Base-by-base conservation (phyloP, 2,113 vertebrate species). In the Pseudopodoces humilis region DNA sequence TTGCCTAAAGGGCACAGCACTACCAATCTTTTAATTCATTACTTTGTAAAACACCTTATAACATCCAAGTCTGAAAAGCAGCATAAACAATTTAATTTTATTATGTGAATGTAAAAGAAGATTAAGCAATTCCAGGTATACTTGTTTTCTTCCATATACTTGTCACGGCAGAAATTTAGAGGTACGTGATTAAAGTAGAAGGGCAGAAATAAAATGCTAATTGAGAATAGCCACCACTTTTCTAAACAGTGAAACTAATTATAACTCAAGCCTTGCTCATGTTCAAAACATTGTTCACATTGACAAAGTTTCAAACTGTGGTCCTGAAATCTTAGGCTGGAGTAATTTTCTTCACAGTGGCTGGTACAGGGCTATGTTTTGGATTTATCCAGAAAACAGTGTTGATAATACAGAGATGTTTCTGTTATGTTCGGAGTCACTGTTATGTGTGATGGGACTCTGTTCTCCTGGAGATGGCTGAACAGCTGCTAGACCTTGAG, bases 11-110 rank as follows among this genome's bases (percentile, higher is more conserved):
- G 88, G 69, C 77, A 88, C 46, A 68, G 30, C 21, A 84, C 19
- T 79, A 59, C 25, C 14, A 65, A 37, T 44, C 39, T 76, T 88
- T 93, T 93, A 92, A 92, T 88, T 94, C 35, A 77, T 65, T 93
- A 65, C 55, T 86, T 84, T 76, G 37, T 89, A 90, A 92, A 95
- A 78, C 20, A 60, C 65, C 47, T 94, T 56, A 41, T 75, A 95
- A 76, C 43, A 89, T 33, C 5, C 18, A 72, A 46, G 0, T 65
- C 59, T 89, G 70, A 95, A 87, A 92, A 91, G 43, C 27, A 13
- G 9, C 13, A 58, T 47, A 74, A 95, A 56, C 72, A 94, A 72
- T 95, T 92, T 90, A 84, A 86, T 93, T 92, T 92, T 68, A 62
- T 89, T 78, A 76, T 88, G 25, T 49, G 7, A 90, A 76, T 72